Evolutionary conservation across 2,797 vertebrate genomes (phyloP).

Genomic region (Sternotherus odoratus): DNA sequence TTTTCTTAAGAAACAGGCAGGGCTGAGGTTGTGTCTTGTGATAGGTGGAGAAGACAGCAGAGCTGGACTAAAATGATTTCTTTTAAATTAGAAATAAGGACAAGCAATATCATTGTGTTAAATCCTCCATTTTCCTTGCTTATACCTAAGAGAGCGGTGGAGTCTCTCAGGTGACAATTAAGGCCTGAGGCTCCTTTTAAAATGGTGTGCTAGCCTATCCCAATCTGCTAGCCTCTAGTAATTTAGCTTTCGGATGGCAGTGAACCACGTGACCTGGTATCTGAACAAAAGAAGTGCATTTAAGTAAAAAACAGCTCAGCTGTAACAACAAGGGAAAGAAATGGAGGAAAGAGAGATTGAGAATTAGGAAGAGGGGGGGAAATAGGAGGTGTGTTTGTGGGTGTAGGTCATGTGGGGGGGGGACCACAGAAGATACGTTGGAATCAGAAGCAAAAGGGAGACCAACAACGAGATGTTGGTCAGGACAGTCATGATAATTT

Average conservation of each 20-base stretch:
- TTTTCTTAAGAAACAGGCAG: neutral
- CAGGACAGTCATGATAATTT: neutral
- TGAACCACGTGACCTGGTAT: neutral
- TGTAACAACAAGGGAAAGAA: neutral
- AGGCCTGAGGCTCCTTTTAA: neutral
- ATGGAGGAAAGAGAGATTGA: neutral
- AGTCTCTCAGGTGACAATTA: neutral
- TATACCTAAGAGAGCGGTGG: neutral
- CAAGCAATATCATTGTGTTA: neutral
- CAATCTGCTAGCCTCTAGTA: neutral
- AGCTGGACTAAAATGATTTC: neutral
- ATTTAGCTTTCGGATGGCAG: neutral
- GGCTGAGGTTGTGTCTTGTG: neutral
- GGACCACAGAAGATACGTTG: neutral
- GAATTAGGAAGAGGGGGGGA: neutral
- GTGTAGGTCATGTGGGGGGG: neutral
- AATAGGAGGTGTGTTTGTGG: neutral
- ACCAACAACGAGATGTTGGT: neutral
- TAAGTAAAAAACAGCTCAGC: neutral
- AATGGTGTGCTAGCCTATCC: neutral
- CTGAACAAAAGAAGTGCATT: neutral
- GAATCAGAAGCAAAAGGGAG: conserved; percentile 3
- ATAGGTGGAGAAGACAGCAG: neutral
- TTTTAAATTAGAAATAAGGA: neutral
- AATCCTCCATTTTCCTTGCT: conserved; percentile 19